These are phyloP conservation scores for Microcebus lehilahytsara DNA, from an alignment of 2,113 vertebrate species.

Conservation along the genomic window DNA sequence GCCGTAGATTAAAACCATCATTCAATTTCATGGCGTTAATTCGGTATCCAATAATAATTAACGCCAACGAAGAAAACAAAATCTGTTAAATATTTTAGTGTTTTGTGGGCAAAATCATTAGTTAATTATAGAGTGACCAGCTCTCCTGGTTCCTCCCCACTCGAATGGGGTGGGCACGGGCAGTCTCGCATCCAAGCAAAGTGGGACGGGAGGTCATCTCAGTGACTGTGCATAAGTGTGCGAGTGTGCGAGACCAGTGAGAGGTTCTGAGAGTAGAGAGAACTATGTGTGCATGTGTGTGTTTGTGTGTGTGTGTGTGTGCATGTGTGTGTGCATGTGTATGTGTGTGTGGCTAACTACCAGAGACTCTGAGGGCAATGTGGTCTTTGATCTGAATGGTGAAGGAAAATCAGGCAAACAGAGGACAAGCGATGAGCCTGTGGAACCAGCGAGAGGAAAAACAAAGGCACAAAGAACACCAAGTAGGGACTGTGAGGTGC, in stretches of 20 bases:
- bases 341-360: not conserved
- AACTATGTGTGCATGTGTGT: too few relatives aligned
- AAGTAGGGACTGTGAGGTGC: not conserved
- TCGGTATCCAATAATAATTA: not conserved
- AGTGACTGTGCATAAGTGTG: not conserved
- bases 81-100: not conserved
- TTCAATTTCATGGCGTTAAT: not conserved
- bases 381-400: not conserved
- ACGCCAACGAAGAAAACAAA: not conserved
- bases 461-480: not conserved
- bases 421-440: not conserved
- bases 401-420: not conserved
- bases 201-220: not conserved
- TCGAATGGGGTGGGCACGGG: not conserved
- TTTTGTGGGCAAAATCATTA: not conserved
- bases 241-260: too few relatives aligned
- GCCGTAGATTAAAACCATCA: not conserved
- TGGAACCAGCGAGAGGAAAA: not conserved
- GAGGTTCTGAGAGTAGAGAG: accelerated
- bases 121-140: not conserved
- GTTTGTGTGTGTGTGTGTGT: too few relatives aligned
- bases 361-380: accelerated
- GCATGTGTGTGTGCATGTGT: not conserved
- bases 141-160: not conserved
- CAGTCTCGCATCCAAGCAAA: too few relatives aligned